Base-by-base conservation (phyloP, 2,113 vertebrate species). In the Propithecus coquereli region DNA sequence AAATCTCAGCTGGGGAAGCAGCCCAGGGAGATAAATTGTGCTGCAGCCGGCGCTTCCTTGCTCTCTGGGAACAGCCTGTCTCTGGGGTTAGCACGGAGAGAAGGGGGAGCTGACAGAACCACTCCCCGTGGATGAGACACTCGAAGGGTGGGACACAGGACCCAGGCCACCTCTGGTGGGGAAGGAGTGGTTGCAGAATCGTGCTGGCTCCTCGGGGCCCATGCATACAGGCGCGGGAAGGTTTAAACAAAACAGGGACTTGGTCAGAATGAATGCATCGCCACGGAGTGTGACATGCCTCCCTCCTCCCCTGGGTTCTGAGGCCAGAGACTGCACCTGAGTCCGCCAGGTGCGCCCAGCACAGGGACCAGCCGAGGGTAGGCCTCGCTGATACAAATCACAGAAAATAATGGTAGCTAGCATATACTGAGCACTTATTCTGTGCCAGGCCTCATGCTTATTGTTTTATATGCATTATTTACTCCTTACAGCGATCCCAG, bases 1-100 rank as follows among this genome's bases (percentile, higher is more conserved):
- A 93, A 90, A 95, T 94, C 90, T 89, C 96, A 45, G 59, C 90
- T 8, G 27, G 37, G 68, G 81, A 59, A 88, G 88, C 61, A 61
- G 82, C 88, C 40, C 22, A 16, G 86, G 54, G 73, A 96, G 95
- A 96, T 77, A 94, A 80, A 96, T 52, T 47, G 47, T 52, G 6
- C 91, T 11, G 66, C 6, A 6, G 73, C 82, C 45, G 83, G 43
- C 71, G 90, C 91, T 82, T 34, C 47, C 47, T 14, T 4, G 32
- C 4, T 5, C 63, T 66, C 66, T 0, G 34, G 77, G 73, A 82
- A 91, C 70, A 71, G 93, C 57, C 65, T 77, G 77, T 45, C 91
- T 85, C 73, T 52, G 90, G 77, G 52, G 83, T 34, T 95, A 70
- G 10, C 59, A 0, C 17, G 47, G 61, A 94, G 52, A 66, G 66